Base-by-base conservation (phyloP, 2,113 vertebrate species). In the Phalacrocorax carbo region DNA sequence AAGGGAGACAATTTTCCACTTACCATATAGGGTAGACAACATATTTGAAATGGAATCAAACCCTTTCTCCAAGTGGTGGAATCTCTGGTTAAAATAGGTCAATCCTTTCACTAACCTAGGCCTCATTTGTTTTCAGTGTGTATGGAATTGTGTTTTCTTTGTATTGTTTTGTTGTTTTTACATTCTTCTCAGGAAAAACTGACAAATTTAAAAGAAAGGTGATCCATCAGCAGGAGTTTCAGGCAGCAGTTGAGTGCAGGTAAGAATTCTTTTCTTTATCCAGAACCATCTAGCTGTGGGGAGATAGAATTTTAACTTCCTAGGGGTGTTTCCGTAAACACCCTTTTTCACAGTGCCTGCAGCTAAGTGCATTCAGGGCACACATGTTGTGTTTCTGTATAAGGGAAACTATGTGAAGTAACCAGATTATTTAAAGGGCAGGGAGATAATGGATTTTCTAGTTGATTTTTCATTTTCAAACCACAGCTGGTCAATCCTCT, bases 161-260 rank as follows among this genome's bases (percentile, higher is more conserved):
- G 16, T 81, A 55, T 29, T 54, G 20, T 77, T 93, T 70, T 77
- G 22, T 71, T 42, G n/a, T 68, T 79, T 85, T 81, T 52, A 61
- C 25, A 13, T 86, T 90, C 93, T 89, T 85, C 88, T 79, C 19
- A 93, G 93, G 93, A 90, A 97, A 97, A 81, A 60, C 60, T 34
- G 83, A 92, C 34, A 97, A 96, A 80, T 83, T 96, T 68, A 96
- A 96, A 60, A 96, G 77, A 93, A 96, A 96, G 13, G 40, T 89
- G 9, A 52, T 97, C 86, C 97, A 58, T 66, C 87, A 96, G 81
- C 49, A 95, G 72, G 86, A 97, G 80, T 98, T 98, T 91, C 44
- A 75, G 81, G 82, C 77, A 60, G 86, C 84, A 51, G 4, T 40
- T 79, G 94, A 97, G 87, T 97, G 54, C 71, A 96, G 60, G 62